Evolutionary conservation across 2,113 vertebrate species (phyloP).

Genomic region (Narcine bancroftii): DNA sequence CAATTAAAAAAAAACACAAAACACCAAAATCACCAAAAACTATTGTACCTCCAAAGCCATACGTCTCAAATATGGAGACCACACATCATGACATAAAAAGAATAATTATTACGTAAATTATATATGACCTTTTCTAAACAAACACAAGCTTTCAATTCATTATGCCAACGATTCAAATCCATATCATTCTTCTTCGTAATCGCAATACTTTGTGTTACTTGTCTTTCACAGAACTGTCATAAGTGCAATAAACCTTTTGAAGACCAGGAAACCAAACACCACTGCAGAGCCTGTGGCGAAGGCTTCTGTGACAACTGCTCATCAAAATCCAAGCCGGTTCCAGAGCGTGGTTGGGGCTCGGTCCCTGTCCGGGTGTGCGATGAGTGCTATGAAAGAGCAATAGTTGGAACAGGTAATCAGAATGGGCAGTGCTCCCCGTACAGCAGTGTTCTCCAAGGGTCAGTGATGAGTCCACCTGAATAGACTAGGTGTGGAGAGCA

Average conservation of each 20-base stretch:
- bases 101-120: no score
- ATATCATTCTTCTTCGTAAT: no score
- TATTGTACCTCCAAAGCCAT: no score
- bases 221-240: slow-evolving; percentile 68
- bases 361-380: slow-evolving; percentile 86
- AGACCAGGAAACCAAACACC: slow-evolving; percentile 89
- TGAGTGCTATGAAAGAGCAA: slow-evolving; percentile 77
- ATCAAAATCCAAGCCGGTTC: slow-evolving; percentile 81
- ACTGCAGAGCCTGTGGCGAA: slow-evolving; percentile 92
- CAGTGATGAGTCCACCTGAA: background rate
- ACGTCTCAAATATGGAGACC: no score
- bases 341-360: slow-evolving; percentile 91
- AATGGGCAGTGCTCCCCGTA: no score
- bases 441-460: background rate
- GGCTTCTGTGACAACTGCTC: slow-evolving; percentile 93
- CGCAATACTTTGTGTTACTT: no score
- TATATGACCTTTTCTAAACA: no score
- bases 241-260: slow-evolving; percentile 80
- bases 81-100: no score
- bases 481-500: background rate
- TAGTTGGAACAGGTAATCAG: slow-evolving; percentile 65
- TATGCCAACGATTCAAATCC: no score
- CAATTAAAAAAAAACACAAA: no score
- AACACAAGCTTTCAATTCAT: no score
- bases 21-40: no score